Conservation (phyloP, 2,113 vertebrate species). For the Hippocampus zosterae region DNA sequence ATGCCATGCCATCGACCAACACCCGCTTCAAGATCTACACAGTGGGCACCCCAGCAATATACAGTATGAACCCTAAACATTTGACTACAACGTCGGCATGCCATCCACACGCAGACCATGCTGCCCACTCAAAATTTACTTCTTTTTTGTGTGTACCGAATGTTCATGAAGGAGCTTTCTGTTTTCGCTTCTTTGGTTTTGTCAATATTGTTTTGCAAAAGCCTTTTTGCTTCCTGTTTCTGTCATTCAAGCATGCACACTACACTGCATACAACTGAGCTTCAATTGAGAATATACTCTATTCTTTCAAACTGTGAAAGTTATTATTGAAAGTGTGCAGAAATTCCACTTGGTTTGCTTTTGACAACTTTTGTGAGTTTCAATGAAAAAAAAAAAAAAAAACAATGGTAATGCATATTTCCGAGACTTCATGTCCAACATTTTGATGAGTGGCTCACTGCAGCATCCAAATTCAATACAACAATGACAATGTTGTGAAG, state of each 20-base stretch:
- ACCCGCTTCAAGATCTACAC: not conserved
- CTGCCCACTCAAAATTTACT: too few relatives aligned
- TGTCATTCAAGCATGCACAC: conserved; percentile 7
- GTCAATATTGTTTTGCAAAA: too few relatives aligned
- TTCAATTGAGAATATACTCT: not conserved
- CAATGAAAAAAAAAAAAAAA: conserved; percentile 27
- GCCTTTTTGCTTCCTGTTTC: not conserved
- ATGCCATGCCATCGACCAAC: too few relatives aligned
- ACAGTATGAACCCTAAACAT: not conserved
- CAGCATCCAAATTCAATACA: conserved; percentile 27
- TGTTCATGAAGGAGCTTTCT: too few relatives aligned
- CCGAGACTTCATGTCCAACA: conserved; percentile 7
- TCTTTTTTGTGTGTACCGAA: too few relatives aligned
- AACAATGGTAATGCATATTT: conserved; percentile 29
- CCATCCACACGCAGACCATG: too few relatives aligned
- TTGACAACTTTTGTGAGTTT: conserved; percentile 10
- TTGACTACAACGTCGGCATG: too few relatives aligned
- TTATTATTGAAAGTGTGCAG: conserved; percentile 19
- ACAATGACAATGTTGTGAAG: conserved; percentile 39
- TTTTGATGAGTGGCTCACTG: conserved; percentile 13
- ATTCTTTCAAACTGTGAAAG: not conserved
- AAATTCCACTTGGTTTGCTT: conserved; percentile 35
- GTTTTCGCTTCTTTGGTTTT: too few relatives aligned
- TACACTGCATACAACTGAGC: not conserved
- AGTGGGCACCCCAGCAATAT: not conserved